These are phyloP conservation scores for Lasioglossum leucozonium DNA, from an alignment of 2,888 invertebrate species.

Conservation along the genomic window DNA sequence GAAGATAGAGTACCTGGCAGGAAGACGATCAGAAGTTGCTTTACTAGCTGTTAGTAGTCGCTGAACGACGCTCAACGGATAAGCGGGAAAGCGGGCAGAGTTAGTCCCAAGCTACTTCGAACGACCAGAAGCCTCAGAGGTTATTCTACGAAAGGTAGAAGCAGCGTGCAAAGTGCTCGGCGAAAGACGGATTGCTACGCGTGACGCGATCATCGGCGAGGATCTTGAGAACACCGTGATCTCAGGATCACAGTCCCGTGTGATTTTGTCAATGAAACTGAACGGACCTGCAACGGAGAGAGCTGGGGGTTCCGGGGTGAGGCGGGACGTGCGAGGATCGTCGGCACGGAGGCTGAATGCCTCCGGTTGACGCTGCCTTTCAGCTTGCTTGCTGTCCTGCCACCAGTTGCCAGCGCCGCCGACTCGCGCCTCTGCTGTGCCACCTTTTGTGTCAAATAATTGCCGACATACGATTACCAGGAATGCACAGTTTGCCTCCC, in stretches of 20 bases:
- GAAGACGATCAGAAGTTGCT: neutral
- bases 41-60: neutral
- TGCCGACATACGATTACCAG: constrained; percentile 61
- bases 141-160: neutral
- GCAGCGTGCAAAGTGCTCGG: neutral
- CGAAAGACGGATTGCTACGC: neutral
- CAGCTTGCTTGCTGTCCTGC: constrained; percentile 85
- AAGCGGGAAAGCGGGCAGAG: neutral
- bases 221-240: neutral
- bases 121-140: neutral
- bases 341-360: constrained; percentile 77
- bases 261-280: constrained; percentile 38
- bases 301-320: constrained; percentile 88
- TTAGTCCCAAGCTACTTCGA: neutral
- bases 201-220: neutral
- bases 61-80: neutral
- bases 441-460: constrained; percentile 77
- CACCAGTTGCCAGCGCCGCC: constrained; percentile 76
- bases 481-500: constrained; percentile 11
- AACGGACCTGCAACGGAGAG: constrained; percentile 89
- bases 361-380: constrained; percentile 85
- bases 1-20: neutral
- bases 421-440: constrained; percentile 82
- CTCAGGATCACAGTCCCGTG: neutral
- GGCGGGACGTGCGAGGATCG: constrained; percentile 80